Base-by-base conservation (phyloP, 2,888 invertebrate genomes). In the Campaea margaritaria region DNA sequence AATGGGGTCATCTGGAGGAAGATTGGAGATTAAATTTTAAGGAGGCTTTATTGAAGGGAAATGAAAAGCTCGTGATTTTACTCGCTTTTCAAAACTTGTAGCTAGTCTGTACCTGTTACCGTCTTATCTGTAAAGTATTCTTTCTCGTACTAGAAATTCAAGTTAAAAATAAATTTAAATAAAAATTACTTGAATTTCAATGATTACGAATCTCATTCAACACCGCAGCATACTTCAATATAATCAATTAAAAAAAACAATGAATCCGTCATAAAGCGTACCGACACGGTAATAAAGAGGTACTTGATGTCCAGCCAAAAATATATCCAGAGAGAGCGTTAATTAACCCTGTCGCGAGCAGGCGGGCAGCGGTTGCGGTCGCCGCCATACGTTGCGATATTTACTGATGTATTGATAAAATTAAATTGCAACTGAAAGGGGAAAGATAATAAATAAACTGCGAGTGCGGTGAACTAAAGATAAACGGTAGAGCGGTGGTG, bases 281-380 rank as follows among this genome's bases (percentile, higher is more conserved):
- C 62, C 53, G 52, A 47, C 50, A 54, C 44, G 49, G 56, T 62
- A 63, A 61, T 60, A 65, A 62, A 69, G 44, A 47, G 59, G 62
- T 58, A 60, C 55, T 69, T 65, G 67, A 64, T 63, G 62, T 55
- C 49, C 65, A 64, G 69, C 67, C 67, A 69, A 67, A 69, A 65
- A 62, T 59, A 60, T 55, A 63, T 44, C 16, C 47, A 47, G 31
- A 50, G 46, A 57, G 59, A 53, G 50, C 64, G 65, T 65, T 63
- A 63, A 59, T 65, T 56, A 56, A 59, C 49, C 48, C 59, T 62
- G 69, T 64, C 69, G 48, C 48, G 51, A 55, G 52, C 69, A 69
- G 31, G 47, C 58, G 67, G 54, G 14, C 52, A 15, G 62, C 50
- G 64, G 67, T 67, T 54, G 60, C 47, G 66, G 68, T 61, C 14